phyloP scores from a whole-genome alignment of 2,797 vertebrate genomes.

The Picus viridis region DNA sequence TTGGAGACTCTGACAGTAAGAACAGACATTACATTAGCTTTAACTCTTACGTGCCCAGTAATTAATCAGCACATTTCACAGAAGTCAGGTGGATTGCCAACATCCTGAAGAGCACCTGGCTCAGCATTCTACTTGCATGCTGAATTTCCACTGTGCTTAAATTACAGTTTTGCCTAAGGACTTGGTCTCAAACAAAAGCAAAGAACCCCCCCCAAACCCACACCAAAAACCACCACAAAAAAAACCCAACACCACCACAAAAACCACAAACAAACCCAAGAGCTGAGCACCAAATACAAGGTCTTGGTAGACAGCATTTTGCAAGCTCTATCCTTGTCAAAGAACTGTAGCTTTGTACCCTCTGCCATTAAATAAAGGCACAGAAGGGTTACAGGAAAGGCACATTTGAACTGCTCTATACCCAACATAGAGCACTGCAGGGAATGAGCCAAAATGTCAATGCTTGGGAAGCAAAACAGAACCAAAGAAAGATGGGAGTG shows the following conservation, averaged over 20 bases:
- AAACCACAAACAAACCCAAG: too few species aligned
- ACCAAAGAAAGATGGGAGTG: not conserved
- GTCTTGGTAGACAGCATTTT: not conserved
- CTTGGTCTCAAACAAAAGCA: not conserved
- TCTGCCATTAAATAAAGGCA: not conserved
- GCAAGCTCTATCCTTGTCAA: not conserved
- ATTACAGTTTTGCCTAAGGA: not conserved
- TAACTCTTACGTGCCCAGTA: conserved; percentile 1
- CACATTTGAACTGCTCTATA: not conserved
- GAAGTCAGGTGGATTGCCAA: not conserved
- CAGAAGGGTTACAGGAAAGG: not conserved
- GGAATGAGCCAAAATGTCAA: not conserved
- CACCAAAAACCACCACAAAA: too few species aligned
- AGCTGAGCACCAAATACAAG: not conserved
- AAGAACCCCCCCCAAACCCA: too few species aligned
- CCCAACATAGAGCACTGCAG: not conserved
- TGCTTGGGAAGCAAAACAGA: not conserved
- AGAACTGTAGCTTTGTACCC: not conserved
- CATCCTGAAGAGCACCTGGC: rapidly evolving
- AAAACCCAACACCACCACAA: too few species aligned
- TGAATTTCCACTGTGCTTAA: not conserved
- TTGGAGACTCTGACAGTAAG: conserved; percentile 28
- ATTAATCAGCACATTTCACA: not conserved
- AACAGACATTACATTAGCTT: conserved; percentile 10
- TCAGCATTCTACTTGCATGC: not conserved